Conservation (phyloP, 2,113 vertebrate species). For the Cebus imitator region DNA sequence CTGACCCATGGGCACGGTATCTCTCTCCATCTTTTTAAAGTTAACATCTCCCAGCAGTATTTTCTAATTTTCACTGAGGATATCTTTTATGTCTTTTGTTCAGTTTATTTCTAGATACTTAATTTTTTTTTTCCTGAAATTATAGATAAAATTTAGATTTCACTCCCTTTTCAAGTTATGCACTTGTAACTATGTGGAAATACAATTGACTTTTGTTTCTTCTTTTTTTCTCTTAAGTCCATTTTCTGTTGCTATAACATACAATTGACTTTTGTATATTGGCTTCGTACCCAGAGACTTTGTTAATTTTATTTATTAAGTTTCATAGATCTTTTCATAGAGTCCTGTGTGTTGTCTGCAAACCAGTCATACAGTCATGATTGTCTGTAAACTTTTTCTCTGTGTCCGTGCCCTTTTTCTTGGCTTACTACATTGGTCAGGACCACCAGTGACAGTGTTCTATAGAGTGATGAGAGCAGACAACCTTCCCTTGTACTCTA, state of each 20-base stretch:
- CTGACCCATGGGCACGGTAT: not conserved
- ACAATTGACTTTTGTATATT: not conserved
- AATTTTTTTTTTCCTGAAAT: not conserved
- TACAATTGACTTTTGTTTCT: not conserved
- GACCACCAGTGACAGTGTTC: not conserved
- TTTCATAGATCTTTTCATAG: not conserved
- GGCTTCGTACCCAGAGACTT: not conserved
- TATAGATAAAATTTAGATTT: slow-evolving; percentile 11
- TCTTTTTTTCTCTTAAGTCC: too few relatives aligned
- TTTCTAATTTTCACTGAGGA: not conserved
- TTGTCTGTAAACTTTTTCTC: not conserved
- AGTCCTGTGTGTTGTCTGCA: not conserved
- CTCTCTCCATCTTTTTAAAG: not conserved
- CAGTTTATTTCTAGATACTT: not conserved
- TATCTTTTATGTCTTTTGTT: not conserved
- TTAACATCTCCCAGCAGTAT: not conserved
- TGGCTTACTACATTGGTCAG: not conserved
- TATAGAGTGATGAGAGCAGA: not conserved
- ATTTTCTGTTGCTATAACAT: not conserved
- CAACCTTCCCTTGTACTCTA: not conserved
- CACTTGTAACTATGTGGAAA: not conserved
- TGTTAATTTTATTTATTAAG: not conserved
- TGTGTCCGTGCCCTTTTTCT: not conserved
- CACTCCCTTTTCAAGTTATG: not conserved
- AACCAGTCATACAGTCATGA: not conserved